Percentiles rank a stretch among this genome's conserved stretches.
phyloP scores from a whole-genome alignment of 2,888 invertebrate species.

The Machimus rusticus region DNA sequence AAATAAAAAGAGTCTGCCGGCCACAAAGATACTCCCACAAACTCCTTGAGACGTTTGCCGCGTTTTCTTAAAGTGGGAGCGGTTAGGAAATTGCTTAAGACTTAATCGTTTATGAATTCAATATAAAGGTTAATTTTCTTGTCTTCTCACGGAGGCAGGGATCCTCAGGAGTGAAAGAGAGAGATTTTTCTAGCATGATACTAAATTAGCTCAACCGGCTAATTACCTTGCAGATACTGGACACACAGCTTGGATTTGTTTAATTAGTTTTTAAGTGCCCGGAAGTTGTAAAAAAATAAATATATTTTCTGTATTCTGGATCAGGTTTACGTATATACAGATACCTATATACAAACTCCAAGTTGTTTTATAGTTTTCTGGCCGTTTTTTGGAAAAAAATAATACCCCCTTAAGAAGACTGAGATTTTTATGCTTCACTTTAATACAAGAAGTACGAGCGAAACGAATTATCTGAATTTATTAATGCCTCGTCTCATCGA shows the following conservation, averaged over 20 bases:
- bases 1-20: not conserved
- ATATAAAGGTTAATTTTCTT: not conserved
- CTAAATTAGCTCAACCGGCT: not conserved
- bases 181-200: not conserved
- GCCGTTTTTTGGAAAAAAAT: too few relatives aligned
- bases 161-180: not conserved
- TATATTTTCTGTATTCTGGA: not conserved
- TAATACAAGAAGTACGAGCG: not conserved
- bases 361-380: not conserved
- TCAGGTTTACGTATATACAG: not conserved
- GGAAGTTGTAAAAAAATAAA: not conserved
- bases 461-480: not conserved
- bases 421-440: not conserved
- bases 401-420: not conserved
- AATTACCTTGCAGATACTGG: not conserved
- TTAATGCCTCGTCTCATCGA: not conserved
- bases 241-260: not conserved
- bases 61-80: constrained; percentile 8
- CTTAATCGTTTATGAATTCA: not conserved
- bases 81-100: constrained; percentile 18
- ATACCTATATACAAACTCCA: not conserved
- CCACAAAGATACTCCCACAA: constrained; percentile 2
- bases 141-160: not conserved
- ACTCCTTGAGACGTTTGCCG: not conserved
- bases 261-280: not conserved